Evolutionary conservation across 2,888 invertebrate species (phyloP), one percentile per base, ranked within the genome.

Genomic region (Hirtodrosophila cameraria): DNA sequence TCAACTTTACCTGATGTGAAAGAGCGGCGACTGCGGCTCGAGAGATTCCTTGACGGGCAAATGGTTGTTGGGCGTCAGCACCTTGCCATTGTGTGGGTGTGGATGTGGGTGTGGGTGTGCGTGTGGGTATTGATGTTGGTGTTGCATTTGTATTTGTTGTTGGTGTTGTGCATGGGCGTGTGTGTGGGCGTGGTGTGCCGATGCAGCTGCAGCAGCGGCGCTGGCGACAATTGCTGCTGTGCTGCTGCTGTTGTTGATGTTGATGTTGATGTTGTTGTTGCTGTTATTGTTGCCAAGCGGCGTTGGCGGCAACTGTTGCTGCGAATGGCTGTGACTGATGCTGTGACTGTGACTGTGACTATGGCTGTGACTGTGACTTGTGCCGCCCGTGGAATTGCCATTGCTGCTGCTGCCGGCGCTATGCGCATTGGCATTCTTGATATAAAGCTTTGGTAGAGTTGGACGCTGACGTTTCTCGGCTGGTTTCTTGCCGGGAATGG

Each of bases 401-500:
- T 86, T 84, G 75, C 86, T 86, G 77, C 88, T 88, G 75, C 89
- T 87, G 71, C 88, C 87, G 55, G 86, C 85, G 68, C 87, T 87
- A 53, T 87, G 82, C 60, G 79, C 81, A 89, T 95, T 96, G 42
- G 67, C 69, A 89, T 95, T 96, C 89, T 96, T 96, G 66, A 96
- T 94, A 90, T 95, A 96, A 45, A 96, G 92, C 90, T 96, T 96
- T 65, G 94, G 94, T 79, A 94, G 91, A 49, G 93, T 93, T 13
- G 94, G 94, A 62, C 96, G 93, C 59, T 95, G 95, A 78, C 96
- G 91, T 87, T 96, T 96, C 88, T 96, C 96, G 68, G 93, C 93
- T 13, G 94, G 92, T 90, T 96, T 96, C 90, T 96, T 96, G 30
- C 96, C 94, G 0, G 97, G 97, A 82, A 97, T 97, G 0, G 97